Conservation (phyloP, 1,140 invertebrate species). For the Drosophila nebulosa region DNA sequence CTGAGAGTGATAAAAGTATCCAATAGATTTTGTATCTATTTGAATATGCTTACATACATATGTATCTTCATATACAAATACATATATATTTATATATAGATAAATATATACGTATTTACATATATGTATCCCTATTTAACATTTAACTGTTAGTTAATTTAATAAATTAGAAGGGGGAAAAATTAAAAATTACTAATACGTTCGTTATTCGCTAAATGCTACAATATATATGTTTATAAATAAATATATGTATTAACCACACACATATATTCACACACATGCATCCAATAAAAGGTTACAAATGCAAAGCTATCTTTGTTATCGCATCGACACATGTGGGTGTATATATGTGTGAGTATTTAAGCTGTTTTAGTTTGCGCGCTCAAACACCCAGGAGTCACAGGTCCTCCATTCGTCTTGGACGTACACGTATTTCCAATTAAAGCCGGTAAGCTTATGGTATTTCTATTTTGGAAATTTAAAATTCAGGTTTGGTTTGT, state of each 20-base stretch:
- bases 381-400: conserved; percentile 9
- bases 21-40: neutral
- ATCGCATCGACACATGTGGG: conserved; percentile 18
- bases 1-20: neutral
- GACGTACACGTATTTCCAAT: neutral
- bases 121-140: neutral
- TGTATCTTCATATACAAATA: neutral
- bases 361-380: conserved; percentile 4
- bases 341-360: conserved; percentile 4
- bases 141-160: neutral
- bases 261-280: conserved; percentile 5
- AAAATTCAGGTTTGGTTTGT: neutral
- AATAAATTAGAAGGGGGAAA: conserved; percentile 9
- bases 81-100: neutral
- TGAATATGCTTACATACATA: neutral
- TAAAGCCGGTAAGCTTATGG: conserved; percentile 11
- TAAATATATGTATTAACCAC: conserved; percentile 4
- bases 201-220: conserved; percentile 24
- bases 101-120: neutral
- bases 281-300: neutral
- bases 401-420: neutral
- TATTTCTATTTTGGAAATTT: neutral
- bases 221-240: conserved; percentile 9
- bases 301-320: neutral
- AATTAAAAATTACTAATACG: conserved; percentile 16